Conservation (phyloP, 1,140 invertebrate genomes). For the Drosophila kepulauana region DNA sequence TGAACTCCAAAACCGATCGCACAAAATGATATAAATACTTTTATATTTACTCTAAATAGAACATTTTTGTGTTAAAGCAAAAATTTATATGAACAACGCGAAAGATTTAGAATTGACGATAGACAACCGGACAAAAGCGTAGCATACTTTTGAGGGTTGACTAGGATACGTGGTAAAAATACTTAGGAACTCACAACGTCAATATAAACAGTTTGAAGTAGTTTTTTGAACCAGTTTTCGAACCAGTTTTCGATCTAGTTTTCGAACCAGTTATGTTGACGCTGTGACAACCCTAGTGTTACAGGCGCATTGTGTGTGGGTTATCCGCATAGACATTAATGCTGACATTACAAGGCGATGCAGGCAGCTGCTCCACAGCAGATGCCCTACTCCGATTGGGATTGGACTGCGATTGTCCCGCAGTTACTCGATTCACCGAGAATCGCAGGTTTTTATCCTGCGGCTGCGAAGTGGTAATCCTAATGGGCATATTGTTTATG, state of each 20-base stretch:
- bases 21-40: conserved; percentile 1
- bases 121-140: conserved; percentile 5
- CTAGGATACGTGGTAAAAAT: not conserved
- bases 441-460: conserved; percentile 41
- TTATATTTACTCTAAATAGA: conserved; percentile 4
- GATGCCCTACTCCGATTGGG: not conserved
- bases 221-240: conserved; percentile 18
- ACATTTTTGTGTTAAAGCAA: not conserved
- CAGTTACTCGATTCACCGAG: conserved; percentile 38
- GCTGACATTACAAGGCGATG: conserved; percentile 54
- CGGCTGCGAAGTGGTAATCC: conserved; percentile 61
- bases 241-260: conserved; percentile 9
- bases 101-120: conserved; percentile 27
- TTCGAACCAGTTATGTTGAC: conserved; percentile 24
- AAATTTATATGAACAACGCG: conserved; percentile 2
- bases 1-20: conserved; percentile 24
- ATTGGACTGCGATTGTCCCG: not conserved
- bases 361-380: conserved; percentile 2
- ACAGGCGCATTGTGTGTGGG: conserved; percentile 47
- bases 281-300: conserved; percentile 5
- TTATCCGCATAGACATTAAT: conserved; percentile 73
- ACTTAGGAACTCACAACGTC: conserved; percentile 7
- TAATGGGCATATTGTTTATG: conserved; percentile 67
- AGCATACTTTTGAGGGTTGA: not conserved
- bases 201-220: not conserved